Base-by-base conservation (phyloP, 30 jellyfish, hydroid and myxozoan species). In the Aurelia coerulea region DNA sequence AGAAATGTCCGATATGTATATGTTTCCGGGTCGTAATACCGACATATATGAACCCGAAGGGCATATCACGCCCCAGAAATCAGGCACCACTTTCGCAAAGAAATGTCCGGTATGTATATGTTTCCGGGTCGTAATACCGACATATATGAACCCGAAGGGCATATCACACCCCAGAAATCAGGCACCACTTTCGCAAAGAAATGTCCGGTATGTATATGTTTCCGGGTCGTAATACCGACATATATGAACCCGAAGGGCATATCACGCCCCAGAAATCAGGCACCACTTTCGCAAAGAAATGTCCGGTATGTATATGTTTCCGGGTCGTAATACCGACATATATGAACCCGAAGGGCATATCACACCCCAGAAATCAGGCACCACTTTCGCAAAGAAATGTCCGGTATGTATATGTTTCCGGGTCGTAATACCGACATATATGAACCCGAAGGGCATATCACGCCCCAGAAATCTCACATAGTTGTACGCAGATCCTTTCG, bases 31-130 rank as follows among this genome's bases (percentile, higher is more conserved):
- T 73, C 19, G 15, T 10, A n/a, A 62, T 29, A 29, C 10, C 35
- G 35, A 62, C 2, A 62, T 62, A 10, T 62, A 29, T 62, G 32
- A n/a, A 6, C 14, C 35, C 15, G 68, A 14, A 9, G 29, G 29
- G 29, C 29, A 23, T 23, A 23, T 23, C 29, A 23, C 29, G 12
- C 14, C 56, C 14, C 56, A 46, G 56, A 46, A 46, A 7, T 46
- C 56, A n/a, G n/a, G n/a, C n/a, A n/a, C n/a, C n/a, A n/a, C n/a
- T n/a, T n/a, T 51, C 19, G 58, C 86, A 2, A 53, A 70, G 17
- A 83, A 71, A 35, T 83, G 92, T 78, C 92, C 92, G 39, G 92
- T 83, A 62, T 8, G 86, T 68, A 32, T 52, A 32, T 52, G 17
- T 5, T 19, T 12, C 32, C 31, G 14, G 9, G 83, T 73, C 19